Evolutionary conservation across 1,140 invertebrate genomes (phyloP).

Genomic region (Formica exsecta): DNA sequence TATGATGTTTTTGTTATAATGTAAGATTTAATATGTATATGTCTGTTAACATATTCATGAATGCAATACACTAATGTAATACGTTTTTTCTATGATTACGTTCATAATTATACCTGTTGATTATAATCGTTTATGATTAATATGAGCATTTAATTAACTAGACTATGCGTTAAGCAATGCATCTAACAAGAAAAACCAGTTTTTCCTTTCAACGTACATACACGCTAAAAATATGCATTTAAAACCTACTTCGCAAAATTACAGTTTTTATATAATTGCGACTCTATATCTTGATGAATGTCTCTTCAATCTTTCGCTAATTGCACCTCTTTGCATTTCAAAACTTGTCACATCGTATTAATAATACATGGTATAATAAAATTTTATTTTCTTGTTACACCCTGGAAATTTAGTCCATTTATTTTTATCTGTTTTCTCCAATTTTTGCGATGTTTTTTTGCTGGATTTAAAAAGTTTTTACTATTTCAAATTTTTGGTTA

Average conservation of each 20-base stretch:
- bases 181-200: not conserved
- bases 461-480: conserved; percentile 36
- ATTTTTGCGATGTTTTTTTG: conserved; percentile 10
- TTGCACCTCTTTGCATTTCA: not conserved
- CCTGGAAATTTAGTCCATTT: not conserved
- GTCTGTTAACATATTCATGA: not conserved
- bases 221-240: not conserved
- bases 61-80: not conserved
- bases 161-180: not conserved
- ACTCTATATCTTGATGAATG: conserved; percentile 11
- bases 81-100: not conserved
- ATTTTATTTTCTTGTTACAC: not conserved
- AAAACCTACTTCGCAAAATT: not conserved
- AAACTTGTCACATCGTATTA: not conserved
- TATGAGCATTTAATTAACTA: not conserved
- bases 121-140: not conserved
- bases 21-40: not conserved
- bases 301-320: conserved; percentile 16
- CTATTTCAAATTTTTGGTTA: conserved; percentile 16
- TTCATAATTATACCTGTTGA: conserved; percentile 11
- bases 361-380: not conserved
- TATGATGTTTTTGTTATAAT: not conserved
- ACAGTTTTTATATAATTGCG: conserved; percentile 11
- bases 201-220: not conserved
- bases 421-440: not conserved